A percentile compares a stretch with the other conserved stretches of the same genome.
Conservation (phyloP, 2,113 vertebrate genomes). For the Ceyx melanurus region DNA sequence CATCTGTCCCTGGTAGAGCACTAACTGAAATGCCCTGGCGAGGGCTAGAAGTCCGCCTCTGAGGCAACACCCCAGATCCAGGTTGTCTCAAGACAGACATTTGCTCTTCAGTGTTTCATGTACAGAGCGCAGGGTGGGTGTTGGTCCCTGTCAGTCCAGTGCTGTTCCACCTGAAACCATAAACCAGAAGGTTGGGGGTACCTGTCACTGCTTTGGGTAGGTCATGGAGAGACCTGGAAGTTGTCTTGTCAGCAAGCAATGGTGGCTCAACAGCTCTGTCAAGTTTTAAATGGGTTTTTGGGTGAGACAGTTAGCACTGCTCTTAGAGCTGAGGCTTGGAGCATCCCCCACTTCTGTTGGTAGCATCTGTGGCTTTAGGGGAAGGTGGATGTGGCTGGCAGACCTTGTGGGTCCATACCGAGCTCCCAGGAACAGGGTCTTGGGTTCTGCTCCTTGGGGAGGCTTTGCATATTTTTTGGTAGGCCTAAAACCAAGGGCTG, state of each 20-base stretch:
- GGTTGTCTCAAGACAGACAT: background rate
- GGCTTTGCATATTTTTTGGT: background rate
- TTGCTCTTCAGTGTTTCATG: background rate
- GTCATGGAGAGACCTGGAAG: background rate
- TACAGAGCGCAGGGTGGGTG: background rate
- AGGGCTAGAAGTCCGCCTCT: background rate
- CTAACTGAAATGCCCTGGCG: accelerated
- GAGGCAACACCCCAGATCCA: background rate
- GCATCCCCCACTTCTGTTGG: background rate
- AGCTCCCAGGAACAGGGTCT: background rate
- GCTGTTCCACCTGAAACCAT: background rate
- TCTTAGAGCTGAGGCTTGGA: background rate
- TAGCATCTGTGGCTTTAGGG: background rate
- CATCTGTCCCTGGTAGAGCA: background rate
- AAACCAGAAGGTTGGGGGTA: background rate
- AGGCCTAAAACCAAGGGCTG: background rate
- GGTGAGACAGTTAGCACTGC: background rate
- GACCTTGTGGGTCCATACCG: accelerated
- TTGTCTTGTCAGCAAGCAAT: background rate
- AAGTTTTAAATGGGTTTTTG: background rate
- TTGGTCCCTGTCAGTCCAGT: accelerated
- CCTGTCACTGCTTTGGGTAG: background rate
- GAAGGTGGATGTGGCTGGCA: background rate
- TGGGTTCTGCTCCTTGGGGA: background rate
- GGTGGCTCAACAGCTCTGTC: background rate